Conservation (phyloP, 1,140 invertebrate genomes). For the Octopus sinensis region DNA sequence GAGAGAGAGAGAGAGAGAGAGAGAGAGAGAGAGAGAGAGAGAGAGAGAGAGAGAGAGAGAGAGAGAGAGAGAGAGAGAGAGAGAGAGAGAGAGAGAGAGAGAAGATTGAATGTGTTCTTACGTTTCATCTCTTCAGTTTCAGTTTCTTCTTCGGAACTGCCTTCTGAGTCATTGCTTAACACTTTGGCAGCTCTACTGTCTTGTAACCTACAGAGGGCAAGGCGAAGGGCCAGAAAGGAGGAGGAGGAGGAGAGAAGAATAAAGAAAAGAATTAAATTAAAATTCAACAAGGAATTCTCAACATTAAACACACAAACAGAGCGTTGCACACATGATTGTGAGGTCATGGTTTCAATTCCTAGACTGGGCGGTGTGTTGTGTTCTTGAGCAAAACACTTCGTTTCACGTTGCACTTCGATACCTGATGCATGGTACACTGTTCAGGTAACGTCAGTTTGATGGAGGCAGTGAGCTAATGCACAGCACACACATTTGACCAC, state of each 20-base stretch:
- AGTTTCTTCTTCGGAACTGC: slow-evolving; percentile 31
- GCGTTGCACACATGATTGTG: not conserved
- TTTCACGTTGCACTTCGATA: too few species aligned
- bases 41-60: not conserved
- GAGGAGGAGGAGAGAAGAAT: not conserved
- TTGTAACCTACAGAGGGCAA: slow-evolving; percentile 24
- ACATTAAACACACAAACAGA: not conserved
- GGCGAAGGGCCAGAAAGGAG: not conserved
- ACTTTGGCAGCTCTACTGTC: slow-evolving; percentile 16
- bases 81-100: not conserved
- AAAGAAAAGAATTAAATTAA: not conserved
- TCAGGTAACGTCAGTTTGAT: too few species aligned
- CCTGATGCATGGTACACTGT: too few species aligned
- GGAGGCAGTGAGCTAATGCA: too few species aligned
- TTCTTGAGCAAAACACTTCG: too few species aligned
- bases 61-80: not conserved
- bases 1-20: not conserved
- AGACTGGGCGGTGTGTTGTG: too few species aligned
- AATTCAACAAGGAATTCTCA: not conserved
- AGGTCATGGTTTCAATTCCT: too few species aligned
- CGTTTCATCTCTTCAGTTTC: slow-evolving; percentile 40
- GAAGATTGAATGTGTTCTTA: slow-evolving; percentile 15
- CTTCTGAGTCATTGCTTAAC: slow-evolving; percentile 21
- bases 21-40: not conserved
- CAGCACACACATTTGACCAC: too few species aligned